These are phyloP conservation scores for Dynastes tityus DNA, from an alignment of 2,888 invertebrate species.

Conservation along the genomic window DNA sequence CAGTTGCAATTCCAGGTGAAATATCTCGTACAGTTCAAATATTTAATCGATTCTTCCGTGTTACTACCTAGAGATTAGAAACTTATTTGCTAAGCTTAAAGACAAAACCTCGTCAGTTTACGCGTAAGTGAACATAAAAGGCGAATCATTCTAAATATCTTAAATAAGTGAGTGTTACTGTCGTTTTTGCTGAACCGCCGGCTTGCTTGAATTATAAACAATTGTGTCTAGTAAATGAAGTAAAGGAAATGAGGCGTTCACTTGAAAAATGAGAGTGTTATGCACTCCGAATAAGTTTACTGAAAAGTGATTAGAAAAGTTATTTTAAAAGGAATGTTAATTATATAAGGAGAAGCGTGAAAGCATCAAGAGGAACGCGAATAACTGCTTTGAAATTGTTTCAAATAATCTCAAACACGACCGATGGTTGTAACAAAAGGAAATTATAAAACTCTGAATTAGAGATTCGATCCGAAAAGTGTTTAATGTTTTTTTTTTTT, in stretches of 20 bases:
- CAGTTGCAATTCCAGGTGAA: no score
- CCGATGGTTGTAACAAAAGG: not conserved
- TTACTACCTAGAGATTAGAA: no score
- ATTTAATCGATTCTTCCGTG: no score
- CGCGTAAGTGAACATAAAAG: no score
- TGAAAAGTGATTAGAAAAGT: conserved; percentile 39
- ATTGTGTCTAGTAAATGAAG: conserved; percentile 11
- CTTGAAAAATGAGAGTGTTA: conserved; percentile 40
- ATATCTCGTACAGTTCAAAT: no score
- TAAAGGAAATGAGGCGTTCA: conserved; percentile 2
- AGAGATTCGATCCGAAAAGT: no score
- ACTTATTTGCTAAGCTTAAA: no score
- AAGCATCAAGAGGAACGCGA: not conserved
- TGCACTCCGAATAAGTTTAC: conserved; percentile 23
- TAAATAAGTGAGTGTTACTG: no score
- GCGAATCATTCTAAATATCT: no score
- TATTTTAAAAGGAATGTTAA: conserved; percentile 37
- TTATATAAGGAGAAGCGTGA: conserved; percentile 21
- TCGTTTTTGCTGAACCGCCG: not conserved
- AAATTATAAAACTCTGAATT: not conserved
- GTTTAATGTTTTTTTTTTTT: no score
- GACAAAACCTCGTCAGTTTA: no score
- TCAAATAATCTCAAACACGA: conserved; percentile 22
- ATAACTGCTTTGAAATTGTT: conserved; percentile 38
- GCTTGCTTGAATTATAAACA: conserved; percentile 22